Evolutionary conservation across 2,797 vertebrate species (phyloP).

Genomic region (Lacerta viridis): DNA sequence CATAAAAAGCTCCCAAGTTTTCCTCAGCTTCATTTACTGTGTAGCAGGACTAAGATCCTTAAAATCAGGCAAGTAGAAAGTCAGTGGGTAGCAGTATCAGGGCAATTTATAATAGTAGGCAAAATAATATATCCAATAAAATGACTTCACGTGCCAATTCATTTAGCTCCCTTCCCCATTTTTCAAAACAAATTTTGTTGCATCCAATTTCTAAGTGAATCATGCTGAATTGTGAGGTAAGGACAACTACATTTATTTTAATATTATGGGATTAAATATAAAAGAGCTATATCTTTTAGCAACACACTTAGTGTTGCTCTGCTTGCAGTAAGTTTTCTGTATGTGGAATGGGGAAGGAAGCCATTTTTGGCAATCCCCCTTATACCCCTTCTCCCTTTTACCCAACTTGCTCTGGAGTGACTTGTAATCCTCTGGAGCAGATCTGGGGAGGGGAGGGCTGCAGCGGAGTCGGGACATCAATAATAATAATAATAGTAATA

Average conservation of each 20-base stretch:
- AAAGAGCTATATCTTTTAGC: too few relatives aligned
- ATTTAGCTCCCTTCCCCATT: background rate
- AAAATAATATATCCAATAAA: background rate
- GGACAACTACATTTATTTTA: background rate
- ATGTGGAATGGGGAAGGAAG: too few relatives aligned
- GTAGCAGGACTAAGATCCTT: conserved; percentile 8
- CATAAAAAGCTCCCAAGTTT: background rate
- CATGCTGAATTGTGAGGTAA: accelerated
- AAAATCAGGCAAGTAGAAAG: conserved; percentile 20
- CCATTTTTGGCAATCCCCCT: too few relatives aligned
- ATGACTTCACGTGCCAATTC: background rate
- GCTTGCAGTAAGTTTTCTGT: too few relatives aligned
- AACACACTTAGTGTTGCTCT: too few relatives aligned
- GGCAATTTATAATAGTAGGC: conserved; percentile 6
- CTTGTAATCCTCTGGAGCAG: too few relatives aligned
- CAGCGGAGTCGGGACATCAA: too few relatives aligned
- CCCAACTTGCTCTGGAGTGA: too few relatives aligned
- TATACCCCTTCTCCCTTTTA: too few relatives aligned
- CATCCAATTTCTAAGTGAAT: background rate
- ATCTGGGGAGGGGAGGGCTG: too few relatives aligned
- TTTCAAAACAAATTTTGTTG: background rate
- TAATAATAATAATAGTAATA: too few relatives aligned
- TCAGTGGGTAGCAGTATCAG: background rate
- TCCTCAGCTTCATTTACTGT: background rate
- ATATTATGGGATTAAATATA: background rate